Conservation (phyloP, 1,140 invertebrate genomes). For the Sitophilus oryzae region DNA sequence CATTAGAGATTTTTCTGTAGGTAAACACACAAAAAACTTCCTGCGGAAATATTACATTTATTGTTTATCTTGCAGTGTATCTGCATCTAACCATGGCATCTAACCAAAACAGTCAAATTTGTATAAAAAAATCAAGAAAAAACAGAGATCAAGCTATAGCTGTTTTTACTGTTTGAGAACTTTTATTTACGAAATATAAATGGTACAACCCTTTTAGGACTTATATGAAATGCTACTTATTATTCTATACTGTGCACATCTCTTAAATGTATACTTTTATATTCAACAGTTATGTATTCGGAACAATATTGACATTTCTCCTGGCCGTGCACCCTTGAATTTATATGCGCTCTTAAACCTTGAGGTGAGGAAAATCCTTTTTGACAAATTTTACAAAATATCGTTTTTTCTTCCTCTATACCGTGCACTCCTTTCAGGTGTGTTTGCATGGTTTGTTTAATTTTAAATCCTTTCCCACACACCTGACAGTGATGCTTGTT, state of each 20-base stretch:
- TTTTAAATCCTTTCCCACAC: constrained; percentile 27
- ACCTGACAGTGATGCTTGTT: constrained; percentile 42
- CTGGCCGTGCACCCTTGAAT: constrained; percentile 18
- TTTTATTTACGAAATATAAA: too few species aligned
- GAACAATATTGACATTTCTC: constrained; percentile 19
- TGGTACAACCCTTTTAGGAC: too few species aligned
- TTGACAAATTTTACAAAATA: constrained; percentile 19
- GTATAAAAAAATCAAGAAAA: too few species aligned
- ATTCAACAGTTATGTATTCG: constrained; percentile 19
- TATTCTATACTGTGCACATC: constrained; percentile 9
- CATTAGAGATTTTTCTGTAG: too few species aligned
- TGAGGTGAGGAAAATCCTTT: constrained; percentile 16
- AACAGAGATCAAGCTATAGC: too few species aligned
- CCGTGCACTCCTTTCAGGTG: constrained; percentile 22
- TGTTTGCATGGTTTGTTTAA: constrained; percentile 21
- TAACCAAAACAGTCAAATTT: too few species aligned
- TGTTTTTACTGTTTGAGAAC: too few species aligned
- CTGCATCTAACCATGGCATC: too few species aligned
- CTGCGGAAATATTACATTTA: too few species aligned
- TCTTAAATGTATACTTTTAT: constrained; percentile 16
- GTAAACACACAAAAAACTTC: too few species aligned
- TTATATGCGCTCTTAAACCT: constrained; percentile 17
- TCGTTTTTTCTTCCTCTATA: constrained; percentile 21
- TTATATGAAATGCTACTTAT: too few species aligned
- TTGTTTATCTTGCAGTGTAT: too few species aligned